Conservation (phyloP, 2,888 invertebrate genomes). For the Troides oblongomaculatus region DNA sequence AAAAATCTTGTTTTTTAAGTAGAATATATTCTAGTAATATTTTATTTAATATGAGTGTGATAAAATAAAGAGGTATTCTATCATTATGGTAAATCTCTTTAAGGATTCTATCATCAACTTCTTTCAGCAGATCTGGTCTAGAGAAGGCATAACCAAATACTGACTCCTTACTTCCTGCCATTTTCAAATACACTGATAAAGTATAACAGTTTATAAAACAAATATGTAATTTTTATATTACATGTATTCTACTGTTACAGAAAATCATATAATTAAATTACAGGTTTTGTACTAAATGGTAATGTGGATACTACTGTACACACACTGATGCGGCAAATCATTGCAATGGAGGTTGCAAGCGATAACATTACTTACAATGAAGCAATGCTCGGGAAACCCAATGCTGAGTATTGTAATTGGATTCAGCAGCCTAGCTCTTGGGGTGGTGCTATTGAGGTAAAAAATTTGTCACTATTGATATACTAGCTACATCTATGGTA, state of each 20-base stretch:
- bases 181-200: neutral
- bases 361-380: conserved; percentile 90
- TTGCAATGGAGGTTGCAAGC: conserved; percentile 89
- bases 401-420: conserved; percentile 93
- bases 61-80: no score
- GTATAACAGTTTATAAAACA: neutral
- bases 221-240: no score
- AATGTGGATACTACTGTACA: conserved; percentile 88
- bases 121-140: no score
- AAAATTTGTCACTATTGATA: neutral
- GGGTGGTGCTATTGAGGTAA: conserved; percentile 96
- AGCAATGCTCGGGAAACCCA: conserved; percentile 91
- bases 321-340: conserved; percentile 89
- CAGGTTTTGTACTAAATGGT: conserved; percentile 85
- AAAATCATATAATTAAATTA: conserved; percentile 35
- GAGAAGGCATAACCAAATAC: no score
- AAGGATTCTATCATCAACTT: no score
- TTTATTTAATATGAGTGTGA: no score
- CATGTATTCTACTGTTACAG: no score
- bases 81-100: no score
- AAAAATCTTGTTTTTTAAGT: no score
- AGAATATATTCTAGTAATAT: no score
- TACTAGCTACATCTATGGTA: neutral
- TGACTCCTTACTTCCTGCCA: no score
- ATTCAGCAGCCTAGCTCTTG: conserved; percentile 93